Evolutionary conservation across 2,797 vertebrate species (phyloP).

Genomic region (Myiotriccus ornatus): DNA sequence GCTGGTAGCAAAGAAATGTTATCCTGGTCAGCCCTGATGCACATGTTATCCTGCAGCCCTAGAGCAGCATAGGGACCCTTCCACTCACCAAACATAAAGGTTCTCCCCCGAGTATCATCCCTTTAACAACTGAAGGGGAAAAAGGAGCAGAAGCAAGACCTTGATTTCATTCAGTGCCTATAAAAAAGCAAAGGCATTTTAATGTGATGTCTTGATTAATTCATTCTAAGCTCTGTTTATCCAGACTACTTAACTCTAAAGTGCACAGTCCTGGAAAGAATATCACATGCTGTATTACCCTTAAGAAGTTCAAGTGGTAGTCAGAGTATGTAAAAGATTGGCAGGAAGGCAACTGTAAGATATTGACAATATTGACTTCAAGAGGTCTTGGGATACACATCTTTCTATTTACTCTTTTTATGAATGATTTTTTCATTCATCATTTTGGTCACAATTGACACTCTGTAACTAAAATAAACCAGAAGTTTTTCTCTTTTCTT

Average conservation of each 20-base stretch:
- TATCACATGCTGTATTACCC: neutral
- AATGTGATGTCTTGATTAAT: neutral
- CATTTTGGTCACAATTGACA: neutral
- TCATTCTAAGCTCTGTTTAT: neutral
- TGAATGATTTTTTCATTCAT: constrained; percentile 29
- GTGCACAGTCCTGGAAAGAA: neutral
- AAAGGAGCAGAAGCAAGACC: neutral
- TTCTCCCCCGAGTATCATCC: neutral
- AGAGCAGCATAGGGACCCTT: neutral
- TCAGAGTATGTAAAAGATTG: neutral
- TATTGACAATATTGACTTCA: neutral
- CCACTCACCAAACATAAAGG: neutral
- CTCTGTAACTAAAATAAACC: neutral
- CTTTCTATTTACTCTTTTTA: neutral
- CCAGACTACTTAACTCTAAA: neutral
- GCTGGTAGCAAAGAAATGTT: neutral
- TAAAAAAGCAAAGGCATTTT: neutral
- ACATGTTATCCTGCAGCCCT: neutral
- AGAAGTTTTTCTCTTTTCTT: neutral
- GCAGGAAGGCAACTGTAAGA: neutral
- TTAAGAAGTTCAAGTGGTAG: neutral
- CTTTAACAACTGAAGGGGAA: neutral
- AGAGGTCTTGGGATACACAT: neutral
- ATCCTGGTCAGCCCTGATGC: neutral
- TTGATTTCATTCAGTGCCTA: neutral